Evolutionary conservation across 2,888 invertebrate species (phyloP).

Genomic region (Tromatobia lineatoria): DNA sequence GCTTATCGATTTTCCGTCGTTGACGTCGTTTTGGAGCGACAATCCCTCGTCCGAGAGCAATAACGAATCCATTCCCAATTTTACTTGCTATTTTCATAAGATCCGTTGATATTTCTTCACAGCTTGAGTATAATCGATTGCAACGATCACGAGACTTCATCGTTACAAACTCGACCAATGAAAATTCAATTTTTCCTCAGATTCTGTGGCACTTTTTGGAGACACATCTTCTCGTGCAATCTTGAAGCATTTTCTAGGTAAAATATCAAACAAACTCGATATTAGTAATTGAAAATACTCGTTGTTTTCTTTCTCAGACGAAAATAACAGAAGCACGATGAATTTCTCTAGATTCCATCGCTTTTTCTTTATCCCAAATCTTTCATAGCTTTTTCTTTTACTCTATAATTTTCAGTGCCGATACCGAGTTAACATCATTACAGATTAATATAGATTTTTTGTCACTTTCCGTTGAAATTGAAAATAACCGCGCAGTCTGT

Average conservation of each 20-base stretch:
- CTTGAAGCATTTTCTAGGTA: neutral
- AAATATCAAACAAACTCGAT: neutral
- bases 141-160: neutral
- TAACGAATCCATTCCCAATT: neutral
- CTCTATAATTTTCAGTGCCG: too few relatives aligned
- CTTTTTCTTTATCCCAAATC: neutral
- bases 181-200: neutral
- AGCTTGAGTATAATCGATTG: neutral
- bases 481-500: neutral
- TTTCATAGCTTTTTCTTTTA: too few relatives aligned
- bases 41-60: neutral
- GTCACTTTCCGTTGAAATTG: too few relatives aligned
- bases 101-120: neutral
- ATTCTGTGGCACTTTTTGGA: neutral
- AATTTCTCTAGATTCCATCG: too few relatives aligned
- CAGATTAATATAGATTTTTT: too few relatives aligned
- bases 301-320: neutral
- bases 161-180: neutral
- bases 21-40: neutral
- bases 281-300: neutral
- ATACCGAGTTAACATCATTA: neutral
- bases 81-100: neutral
- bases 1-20: neutral
- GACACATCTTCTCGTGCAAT: neutral
- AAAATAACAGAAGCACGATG: neutral